Base-by-base conservation (phyloP, 1,140 invertebrate species). In the Heliconius congener region DNA sequence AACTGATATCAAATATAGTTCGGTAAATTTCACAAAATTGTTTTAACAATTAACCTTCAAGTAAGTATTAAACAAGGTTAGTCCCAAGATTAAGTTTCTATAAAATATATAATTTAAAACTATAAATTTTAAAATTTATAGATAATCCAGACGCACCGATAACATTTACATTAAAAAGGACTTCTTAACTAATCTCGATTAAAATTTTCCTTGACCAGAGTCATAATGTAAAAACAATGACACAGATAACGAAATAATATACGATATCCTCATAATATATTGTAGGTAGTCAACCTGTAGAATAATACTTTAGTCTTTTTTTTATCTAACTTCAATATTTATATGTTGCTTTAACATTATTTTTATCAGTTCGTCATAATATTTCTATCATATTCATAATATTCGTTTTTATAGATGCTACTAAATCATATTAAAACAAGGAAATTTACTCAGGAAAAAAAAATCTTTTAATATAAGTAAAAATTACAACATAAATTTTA, bases 191-290 rank as follows among this genome's bases (percentile, higher is more conserved):
- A 72, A 72, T 72, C 37, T 72, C 23, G 18, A 42, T 42, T 72
- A 72, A 72, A 72, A 42, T 72, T 72, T 72, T 72, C 71, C 71
- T 72, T 72, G 71, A 72, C 71, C 34, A 72, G 34, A 72, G n/a
- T 30, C 27, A 66, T 66, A 66, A 66, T 66, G 9, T 30, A 1
- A 8, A 16, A 66, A 66, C 60, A 66, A 66, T 66, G 23, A 66
- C 60, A 66, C 1, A 30, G 27, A 66, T 66, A 66, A 66, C 60
- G 27, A 66, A 27, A 30, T 66, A 66, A 66, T 66, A 30, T 66
- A 66, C 60, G 60, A 66, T 66, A 66, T 66, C 27, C 23, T 30
- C 27, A 30, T 66, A 57, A 46, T 37, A 66, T 66, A 30, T 9
- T 30, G 27, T 30, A 16, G 11, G 60, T 13, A 66, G 9, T 66